A percentile compares a stretch with the other conserved stretches of the same genome.
These are phyloP conservation scores for Stichodactyla mertensii DNA, from an alignment of 64 coral and sea anemone genomes.

Conservation along the genomic window DNA sequence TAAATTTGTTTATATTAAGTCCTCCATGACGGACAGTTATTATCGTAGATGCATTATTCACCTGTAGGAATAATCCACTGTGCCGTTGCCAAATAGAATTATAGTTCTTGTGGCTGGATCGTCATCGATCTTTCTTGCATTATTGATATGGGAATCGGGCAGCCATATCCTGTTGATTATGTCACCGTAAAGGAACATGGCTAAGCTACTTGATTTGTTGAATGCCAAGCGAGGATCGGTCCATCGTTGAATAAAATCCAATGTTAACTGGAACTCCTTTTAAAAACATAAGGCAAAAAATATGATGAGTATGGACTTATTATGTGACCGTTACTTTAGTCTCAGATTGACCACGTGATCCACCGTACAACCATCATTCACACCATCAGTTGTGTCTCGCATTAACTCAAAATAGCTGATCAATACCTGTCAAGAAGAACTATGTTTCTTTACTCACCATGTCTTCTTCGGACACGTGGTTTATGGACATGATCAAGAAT, in stretches of 20 bases:
- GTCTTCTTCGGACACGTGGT: constrained; percentile 7
- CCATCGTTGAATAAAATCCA: constrained; percentile 33
- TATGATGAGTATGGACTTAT: too few species aligned
- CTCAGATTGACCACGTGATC: too few species aligned
- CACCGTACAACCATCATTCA: too few species aligned
- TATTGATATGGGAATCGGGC: constrained; percentile 28
- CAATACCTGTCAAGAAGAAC: too few species aligned
- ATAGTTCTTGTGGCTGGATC: constrained; percentile 19
- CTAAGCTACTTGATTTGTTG: constrained; percentile 10
- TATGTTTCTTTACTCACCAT: neutral
- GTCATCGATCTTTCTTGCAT: constrained; percentile 26
- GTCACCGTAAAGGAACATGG: constrained; percentile 4
- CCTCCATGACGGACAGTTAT: too few species aligned
- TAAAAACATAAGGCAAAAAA: neutral
- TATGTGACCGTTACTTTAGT: too few species aligned
- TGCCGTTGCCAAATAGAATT: constrained; percentile 27
- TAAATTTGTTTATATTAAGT: too few species aligned
- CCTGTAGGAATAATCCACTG: constrained; percentile 32
- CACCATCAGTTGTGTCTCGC: too few species aligned
- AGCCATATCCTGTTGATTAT: constrained; percentile 33
- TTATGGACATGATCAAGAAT: neutral
- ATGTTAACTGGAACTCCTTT: constrained; percentile 27
- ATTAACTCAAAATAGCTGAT: neutral
- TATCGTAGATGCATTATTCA: neutral
- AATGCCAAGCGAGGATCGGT: constrained; percentile 28